Conservation (phyloP, 2,797 vertebrate genomes). For the Hephaestus fuliginosus region DNA sequence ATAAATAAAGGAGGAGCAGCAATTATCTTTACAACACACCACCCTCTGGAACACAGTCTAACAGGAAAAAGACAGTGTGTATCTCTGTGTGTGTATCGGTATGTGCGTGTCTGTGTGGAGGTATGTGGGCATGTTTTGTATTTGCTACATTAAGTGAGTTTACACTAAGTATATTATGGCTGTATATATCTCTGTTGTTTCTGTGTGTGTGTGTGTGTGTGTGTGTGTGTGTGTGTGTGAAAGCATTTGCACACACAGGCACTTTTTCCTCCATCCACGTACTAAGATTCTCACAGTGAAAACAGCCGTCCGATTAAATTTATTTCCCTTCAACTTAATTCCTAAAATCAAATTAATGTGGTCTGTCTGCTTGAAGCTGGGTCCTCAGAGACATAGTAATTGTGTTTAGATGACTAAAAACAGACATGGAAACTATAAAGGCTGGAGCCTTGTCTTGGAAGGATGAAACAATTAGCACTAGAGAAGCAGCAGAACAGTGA, state of each 20-base stretch:
- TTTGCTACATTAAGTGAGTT: slow-evolving; percentile 8
- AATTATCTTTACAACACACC: slow-evolving; percentile 39
- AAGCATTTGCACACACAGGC: not conserved
- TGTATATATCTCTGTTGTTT: not conserved
- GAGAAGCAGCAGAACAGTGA: slow-evolving; percentile 30
- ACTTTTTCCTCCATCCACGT: not conserved
- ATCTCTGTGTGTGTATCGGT: not conserved
- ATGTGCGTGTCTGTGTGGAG: not conserved
- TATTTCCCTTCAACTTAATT: slow-evolving; percentile 45
- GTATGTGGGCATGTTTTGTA: not conserved
- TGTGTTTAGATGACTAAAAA: slow-evolving; percentile 61
- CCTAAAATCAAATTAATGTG: slow-evolving; percentile 53
- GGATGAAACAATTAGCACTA: slow-evolving; percentile 56
- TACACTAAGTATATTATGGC: slow-evolving; percentile 11
- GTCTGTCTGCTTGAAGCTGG: slow-evolving; percentile 38
- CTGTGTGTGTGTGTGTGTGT: not conserved
- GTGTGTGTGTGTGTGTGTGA: not conserved
- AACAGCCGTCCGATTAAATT: slow-evolving; percentile 38
- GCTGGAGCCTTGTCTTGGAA: slow-evolving; percentile 37
- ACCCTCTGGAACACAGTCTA: slow-evolving; percentile 11
- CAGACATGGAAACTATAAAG: slow-evolving; percentile 64
- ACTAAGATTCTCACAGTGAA: slow-evolving; percentile 15
- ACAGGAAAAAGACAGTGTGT: slow-evolving; percentile 19
- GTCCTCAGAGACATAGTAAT: slow-evolving; percentile 52
- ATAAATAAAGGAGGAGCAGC: slow-evolving; percentile 24